A percentile compares a stretch with the other conserved stretches of the same genome.
phyloP scores from a whole-genome alignment of 2,113 vertebrate species.

The Geococcyx californianus region DNA sequence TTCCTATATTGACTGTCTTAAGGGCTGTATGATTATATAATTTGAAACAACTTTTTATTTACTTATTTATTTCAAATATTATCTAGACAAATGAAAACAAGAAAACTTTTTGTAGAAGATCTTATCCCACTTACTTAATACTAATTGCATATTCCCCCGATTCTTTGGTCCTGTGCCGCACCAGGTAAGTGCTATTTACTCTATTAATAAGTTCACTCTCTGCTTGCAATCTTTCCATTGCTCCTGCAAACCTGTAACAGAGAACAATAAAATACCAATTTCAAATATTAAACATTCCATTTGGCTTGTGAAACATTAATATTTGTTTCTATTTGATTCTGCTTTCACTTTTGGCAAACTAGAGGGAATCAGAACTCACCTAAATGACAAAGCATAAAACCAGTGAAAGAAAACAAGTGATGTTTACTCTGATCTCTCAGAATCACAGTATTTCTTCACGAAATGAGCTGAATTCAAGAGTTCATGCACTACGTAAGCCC shows the following conservation, averaged over 20 bases:
- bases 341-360: background rate
- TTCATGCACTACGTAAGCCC: background rate
- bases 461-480: background rate
- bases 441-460: background rate
- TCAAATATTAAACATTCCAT: background rate
- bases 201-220: conserved; percentile 91
- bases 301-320: background rate
- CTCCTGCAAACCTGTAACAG: conserved; percentile 89
- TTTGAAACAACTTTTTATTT: background rate
- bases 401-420: background rate
- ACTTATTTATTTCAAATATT: background rate
- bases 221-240: conserved; percentile 92
- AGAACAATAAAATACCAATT: background rate
- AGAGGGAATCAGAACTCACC: background rate
- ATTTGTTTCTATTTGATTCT: background rate
- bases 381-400: background rate
- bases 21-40: background rate
- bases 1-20: background rate
- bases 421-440: background rate
- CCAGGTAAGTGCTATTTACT: conserved; percentile 94
- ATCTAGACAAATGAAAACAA: conserved; percentile 5
- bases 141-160: conserved; percentile 95
- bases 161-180: conserved; percentile 92
- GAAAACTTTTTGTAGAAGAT: conserved; percentile 14
- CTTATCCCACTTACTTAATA: conserved; percentile 89